These are phyloP conservation scores for Conchocele bisecta DNA, from an alignment of 2,888 invertebrate genomes.

Conservation along the genomic window DNA sequence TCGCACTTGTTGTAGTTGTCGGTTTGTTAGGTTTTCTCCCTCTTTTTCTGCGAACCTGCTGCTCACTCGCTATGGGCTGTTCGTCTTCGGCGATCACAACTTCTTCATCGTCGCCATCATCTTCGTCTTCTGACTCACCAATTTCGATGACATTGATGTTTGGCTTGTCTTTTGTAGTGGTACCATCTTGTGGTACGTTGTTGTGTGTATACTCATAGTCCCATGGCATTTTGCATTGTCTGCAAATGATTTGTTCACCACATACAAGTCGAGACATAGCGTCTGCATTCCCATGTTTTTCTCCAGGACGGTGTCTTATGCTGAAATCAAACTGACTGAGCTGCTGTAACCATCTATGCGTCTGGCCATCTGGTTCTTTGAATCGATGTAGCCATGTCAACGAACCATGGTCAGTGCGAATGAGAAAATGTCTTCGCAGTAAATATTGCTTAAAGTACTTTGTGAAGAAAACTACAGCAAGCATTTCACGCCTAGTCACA, in stretches of 20 bases:
- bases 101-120: not conserved
- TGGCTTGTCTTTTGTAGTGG: too few species aligned
- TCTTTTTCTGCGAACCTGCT: slow-evolving; percentile 1
- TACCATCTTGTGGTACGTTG: not conserved
- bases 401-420: slow-evolving; percentile 57
- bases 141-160: not conserved
- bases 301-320: slow-evolving; percentile 41
- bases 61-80: too few species aligned
- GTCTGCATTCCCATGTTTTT: slow-evolving; percentile 28
- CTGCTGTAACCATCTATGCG: slow-evolving; percentile 42
- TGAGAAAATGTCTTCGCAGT: slow-evolving; percentile 37
- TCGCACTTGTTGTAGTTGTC: not conserved
- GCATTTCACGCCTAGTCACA: slow-evolving; percentile 46
- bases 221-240: slow-evolving; percentile 34
- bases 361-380: slow-evolving; percentile 45
- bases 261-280: slow-evolving; percentile 34
- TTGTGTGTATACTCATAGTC: too few species aligned
- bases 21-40: slow-evolving; percentile 14
- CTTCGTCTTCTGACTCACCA: not conserved
- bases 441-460: slow-evolving; percentile 59
- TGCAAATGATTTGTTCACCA: slow-evolving; percentile 12
- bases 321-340: slow-evolving; percentile 43
- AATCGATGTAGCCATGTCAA: slow-evolving; percentile 46
- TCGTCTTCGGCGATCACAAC: not conserved
- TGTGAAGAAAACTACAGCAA: slow-evolving; percentile 55